Percentiles rank a stretch among this genome's conserved stretches.
These are phyloP conservation scores for Eupithecia abbreviata DNA, from an alignment of 2,888 invertebrate species.

Conservation along the genomic window DNA sequence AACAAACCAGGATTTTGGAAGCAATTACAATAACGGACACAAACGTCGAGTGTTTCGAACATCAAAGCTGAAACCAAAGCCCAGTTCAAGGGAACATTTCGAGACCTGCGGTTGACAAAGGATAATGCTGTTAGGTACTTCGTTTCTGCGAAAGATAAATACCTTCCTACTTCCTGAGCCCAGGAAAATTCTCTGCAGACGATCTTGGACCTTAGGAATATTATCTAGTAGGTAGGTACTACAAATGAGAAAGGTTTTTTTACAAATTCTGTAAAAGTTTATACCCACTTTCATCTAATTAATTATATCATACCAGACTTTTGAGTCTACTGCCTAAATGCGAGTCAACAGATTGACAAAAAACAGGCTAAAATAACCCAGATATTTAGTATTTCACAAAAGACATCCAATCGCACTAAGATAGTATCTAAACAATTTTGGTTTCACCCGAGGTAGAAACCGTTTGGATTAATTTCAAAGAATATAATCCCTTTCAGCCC, in stretches of 20 bases:
- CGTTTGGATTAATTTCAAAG: too few species aligned
- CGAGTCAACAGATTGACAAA: not conserved
- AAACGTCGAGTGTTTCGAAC: constrained; percentile 15
- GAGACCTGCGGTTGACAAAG: constrained; percentile 33
- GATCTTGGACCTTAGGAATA: not conserved
- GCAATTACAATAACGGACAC: constrained; percentile 14
- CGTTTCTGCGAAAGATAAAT: constrained; percentile 21
- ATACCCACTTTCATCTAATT: not conserved
- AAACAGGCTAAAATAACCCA: not conserved
- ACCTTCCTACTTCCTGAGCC: constrained; percentile 14
- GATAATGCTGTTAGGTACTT: constrained; percentile 21
- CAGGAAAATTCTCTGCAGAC: not conserved
- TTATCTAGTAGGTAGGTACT: not conserved
- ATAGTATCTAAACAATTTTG: too few species aligned
- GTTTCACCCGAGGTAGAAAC: too few species aligned
- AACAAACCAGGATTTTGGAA: not conserved
- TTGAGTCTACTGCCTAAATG: not conserved
- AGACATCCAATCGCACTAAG: not conserved
- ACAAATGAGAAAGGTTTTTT: not conserved
- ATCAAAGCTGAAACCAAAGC: constrained; percentile 22
- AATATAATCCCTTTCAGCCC: not conserved
- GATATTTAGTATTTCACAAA: not conserved
- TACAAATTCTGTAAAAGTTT: not conserved
- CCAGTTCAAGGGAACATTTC: constrained; percentile 9
- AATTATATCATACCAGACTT: not conserved